These are phyloP conservation scores for Myripristis jacobus DNA, from an alignment of 2,797 vertebrate genomes.

Conservation along the genomic window DNA sequence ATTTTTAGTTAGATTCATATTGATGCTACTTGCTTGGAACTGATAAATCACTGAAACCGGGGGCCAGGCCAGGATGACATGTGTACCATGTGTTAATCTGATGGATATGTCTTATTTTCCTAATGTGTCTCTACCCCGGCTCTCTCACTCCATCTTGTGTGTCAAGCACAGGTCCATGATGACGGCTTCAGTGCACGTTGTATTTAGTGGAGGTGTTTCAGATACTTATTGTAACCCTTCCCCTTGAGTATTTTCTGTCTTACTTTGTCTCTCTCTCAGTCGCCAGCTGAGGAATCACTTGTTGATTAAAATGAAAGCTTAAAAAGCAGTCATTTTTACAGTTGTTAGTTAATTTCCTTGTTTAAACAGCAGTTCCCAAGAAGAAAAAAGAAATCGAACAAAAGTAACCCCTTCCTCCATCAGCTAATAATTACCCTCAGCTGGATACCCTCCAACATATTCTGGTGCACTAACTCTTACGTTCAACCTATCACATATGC, in stretches of 20 bases:
- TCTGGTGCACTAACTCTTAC: too few species aligned
- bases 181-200: conserved; percentile 50
- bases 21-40: conserved; percentile 99
- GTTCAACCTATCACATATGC: background rate
- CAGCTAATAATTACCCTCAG: background rate
- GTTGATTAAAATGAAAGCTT: conserved; percentile 17
- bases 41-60: conserved; percentile 96
- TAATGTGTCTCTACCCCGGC: conserved; percentile 63
- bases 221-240: conserved; percentile 36
- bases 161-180: conserved; percentile 60
- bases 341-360: background rate
- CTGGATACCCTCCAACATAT: too few species aligned
- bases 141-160: conserved; percentile 52
- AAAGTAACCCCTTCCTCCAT: background rate
- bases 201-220: conserved; percentile 4
- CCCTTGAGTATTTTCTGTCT: conserved; percentile 16
- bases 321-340: background rate
- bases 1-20: conserved; percentile 99
- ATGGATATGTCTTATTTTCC: conserved; percentile 92
- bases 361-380: background rate
- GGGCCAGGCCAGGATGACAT: conserved; percentile 76
- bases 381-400: background rate
- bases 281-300: background rate
- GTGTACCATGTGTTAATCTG: conserved; percentile 98
- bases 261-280: conserved; percentile 32